These are phyloP conservation scores for Hystrix cristata DNA, from an alignment of 2,113 vertebrate species.

Conservation along the genomic window DNA sequence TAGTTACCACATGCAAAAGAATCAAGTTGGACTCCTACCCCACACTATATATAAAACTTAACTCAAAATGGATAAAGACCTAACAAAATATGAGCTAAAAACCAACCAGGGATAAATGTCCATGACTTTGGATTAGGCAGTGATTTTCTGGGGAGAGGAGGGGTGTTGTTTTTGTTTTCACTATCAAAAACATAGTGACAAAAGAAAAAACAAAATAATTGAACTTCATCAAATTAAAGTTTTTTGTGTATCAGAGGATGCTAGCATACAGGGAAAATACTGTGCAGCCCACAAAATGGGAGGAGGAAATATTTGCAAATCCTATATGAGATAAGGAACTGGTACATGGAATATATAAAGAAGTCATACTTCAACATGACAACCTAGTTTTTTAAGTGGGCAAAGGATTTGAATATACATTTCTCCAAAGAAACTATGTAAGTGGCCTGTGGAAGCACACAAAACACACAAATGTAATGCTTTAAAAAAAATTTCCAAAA, in stretches of 20 bases:
- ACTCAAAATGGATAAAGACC: not conserved
- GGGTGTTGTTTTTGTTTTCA: not conserved
- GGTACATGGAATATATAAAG: not conserved
- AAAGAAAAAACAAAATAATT: not conserved
- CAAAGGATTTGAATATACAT: not conserved
- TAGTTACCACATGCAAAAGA: not conserved
- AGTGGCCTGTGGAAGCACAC: not conserved
- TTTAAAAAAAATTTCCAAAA: not conserved
- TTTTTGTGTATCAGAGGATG: not conserved
- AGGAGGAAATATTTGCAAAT: not conserved
- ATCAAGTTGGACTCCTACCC: not conserved
- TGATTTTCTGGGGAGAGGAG: not conserved
- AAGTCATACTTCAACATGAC: not conserved
- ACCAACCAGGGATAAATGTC: not conserved
- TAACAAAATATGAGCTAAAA: not conserved
- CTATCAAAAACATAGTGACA: not conserved
- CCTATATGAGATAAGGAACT: not conserved
- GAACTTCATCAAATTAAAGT: not conserved
- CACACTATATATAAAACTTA: not conserved
- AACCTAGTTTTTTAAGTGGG: not conserved
- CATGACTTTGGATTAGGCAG: not conserved
- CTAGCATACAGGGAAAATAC: not conserved
- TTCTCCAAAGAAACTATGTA: conserved; percentile 24
- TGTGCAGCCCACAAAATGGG: not conserved
- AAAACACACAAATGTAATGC: not conserved